These are phyloP conservation scores for Apamea monoglypha DNA, from an alignment of 2,888 invertebrate genomes.

Conservation along the genomic window DNA sequence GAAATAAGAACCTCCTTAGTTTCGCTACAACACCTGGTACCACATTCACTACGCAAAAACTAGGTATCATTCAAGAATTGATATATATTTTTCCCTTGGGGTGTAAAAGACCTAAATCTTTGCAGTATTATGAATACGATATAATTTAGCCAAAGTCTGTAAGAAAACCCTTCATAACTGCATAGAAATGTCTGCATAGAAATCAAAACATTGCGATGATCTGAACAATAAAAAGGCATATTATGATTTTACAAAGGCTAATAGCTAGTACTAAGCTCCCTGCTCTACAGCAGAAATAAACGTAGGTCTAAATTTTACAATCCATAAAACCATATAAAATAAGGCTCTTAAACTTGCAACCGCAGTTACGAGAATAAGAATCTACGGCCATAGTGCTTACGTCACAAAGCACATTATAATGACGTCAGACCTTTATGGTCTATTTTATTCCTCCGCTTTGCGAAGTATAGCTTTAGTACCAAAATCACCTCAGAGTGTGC, in stretches of 20 bases:
- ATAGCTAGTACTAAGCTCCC: slow-evolving; percentile 24
- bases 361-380: slow-evolving; percentile 31
- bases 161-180: neutral
- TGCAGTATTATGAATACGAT: neutral
- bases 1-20: slow-evolving; percentile 2
- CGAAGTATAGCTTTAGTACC: slow-evolving; percentile 26
- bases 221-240: slow-evolving; percentile 15
- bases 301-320: slow-evolving; percentile 52
- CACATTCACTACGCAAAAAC: slow-evolving; percentile 10
- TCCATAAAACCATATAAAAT: slow-evolving; percentile 61
- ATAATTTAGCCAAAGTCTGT: neutral
- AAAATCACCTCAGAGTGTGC: slow-evolving; percentile 26
- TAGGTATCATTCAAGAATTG: neutral
- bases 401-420: slow-evolving; percentile 44
- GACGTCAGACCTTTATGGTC: slow-evolving; percentile 44
- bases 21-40: slow-evolving; percentile 31
- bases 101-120: neutral
- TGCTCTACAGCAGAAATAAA: slow-evolving; percentile 39
- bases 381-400: slow-evolving; percentile 29
- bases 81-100: neutral
- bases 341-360: slow-evolving; percentile 45
- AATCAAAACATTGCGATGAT: slow-evolving; percentile 11
- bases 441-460: slow-evolving; percentile 38
- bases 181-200: slow-evolving; percentile 5
- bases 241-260: slow-evolving; percentile 35